Evolutionary conservation across 2,888 invertebrate genomes (phyloP), one percentile per base, ranked within the genome.

Genomic region (Acleris literana): DNA sequence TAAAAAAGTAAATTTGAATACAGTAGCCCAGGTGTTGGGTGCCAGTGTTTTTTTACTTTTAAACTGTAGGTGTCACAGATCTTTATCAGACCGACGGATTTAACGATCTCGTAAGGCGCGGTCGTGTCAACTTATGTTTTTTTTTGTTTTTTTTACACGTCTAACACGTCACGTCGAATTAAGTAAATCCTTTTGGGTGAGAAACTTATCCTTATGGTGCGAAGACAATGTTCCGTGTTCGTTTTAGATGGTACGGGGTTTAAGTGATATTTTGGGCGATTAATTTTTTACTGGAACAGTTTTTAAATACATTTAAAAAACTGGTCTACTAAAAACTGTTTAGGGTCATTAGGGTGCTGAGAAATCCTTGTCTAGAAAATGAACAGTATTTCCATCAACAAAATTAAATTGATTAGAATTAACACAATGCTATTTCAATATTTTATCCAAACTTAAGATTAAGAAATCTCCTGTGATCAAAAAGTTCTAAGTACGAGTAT

Each of bases 81-180:
- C 86, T 86, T 87, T 91, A 91, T 91, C 92, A 77, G 77, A 69
- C 82, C 85, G 86, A 82, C 78, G 88, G 89, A 86, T 87, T 92
- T 90, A 89, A 90, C 87, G 87, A 88, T 84, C 84, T 87, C 87
- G 86, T 86, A 84, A 86, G 86, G 83, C 82, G 82, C 84, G 84
- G 81, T 80, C 84, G 80, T 81, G 86, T 90, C 89, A 87, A 80
- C 77, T 84, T 80, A 72, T 74, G 74, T 78, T 85, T 85, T 85
- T 85, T 83, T 80, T 78, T 64, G 84, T 81, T 78, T 82, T 83
- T n/a, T 78, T 77, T 76, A 77, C 75, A 76, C 83, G 89, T 90
- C 90, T 87, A 82, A 80, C 83, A 84, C 83, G 87, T 91, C 92
- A 88, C 83, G 81, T 90, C 83, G 90, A 89, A 90, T 92, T 91